Evolutionary conservation across 1,140 invertebrate genomes (phyloP).

Genomic region (Streblospio benedicti): DNA sequence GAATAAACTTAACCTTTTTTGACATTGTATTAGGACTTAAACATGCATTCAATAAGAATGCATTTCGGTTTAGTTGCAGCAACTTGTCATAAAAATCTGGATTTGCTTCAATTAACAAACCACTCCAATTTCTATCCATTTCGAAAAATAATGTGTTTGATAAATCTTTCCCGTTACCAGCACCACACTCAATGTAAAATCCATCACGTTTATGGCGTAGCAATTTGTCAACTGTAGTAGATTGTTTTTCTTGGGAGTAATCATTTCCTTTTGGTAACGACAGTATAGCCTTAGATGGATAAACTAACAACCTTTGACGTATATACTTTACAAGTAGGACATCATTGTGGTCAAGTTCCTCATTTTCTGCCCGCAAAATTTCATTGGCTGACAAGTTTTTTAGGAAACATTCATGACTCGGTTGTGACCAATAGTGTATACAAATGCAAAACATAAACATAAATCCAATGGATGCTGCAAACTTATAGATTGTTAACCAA

Average conservation of each 20-base stretch:
- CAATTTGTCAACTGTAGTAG: conserved; percentile 8
- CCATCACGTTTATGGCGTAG: conserved; percentile 28
- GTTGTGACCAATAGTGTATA: no score
- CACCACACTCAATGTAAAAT: conserved; percentile 56
- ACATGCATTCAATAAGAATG: conserved; percentile 29
- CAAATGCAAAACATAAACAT: no score
- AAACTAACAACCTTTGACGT: no score
- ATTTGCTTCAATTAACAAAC: conserved; percentile 65
- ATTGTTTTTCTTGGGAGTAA: conserved; percentile 11
- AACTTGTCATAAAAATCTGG: conserved; percentile 51
- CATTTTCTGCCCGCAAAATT: no score
- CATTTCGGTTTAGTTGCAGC: conserved; percentile 37
- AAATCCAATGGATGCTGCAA: no score
- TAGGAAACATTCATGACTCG: no score
- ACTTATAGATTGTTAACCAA: no score
- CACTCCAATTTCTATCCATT: conserved; percentile 61
- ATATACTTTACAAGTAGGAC: no score
- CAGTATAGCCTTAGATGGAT: no score
- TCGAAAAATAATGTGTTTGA: conserved; percentile 63
- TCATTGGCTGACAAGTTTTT: no score
- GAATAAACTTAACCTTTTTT: conserved; percentile 16
- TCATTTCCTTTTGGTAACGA: background rate
- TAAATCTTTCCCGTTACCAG: conserved; percentile 52
- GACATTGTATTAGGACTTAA: conserved; percentile 22
- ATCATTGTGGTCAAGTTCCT: no score